Conservation (phyloP, 2,888 invertebrate genomes). For the Lutraria lutraria region DNA sequence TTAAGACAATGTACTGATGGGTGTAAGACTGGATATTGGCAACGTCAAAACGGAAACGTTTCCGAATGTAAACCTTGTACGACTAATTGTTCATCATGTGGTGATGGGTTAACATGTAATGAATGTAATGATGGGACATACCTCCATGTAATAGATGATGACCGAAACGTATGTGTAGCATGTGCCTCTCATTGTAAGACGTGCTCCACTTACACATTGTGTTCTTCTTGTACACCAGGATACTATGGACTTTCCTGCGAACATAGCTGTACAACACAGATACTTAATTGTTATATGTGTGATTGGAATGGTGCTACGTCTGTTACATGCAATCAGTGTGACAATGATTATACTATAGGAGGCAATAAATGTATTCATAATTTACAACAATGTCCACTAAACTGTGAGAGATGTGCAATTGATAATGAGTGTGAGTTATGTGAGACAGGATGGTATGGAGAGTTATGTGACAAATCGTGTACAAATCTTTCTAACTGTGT, state of each 20-base stretch:
- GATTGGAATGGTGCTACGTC: neutral
- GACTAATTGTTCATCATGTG: neutral
- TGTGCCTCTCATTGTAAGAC: neutral
- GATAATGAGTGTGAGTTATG: neutral
- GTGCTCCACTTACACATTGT: neutral
- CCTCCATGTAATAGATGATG: neutral
- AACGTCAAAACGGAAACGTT: neutral
- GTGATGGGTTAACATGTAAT: neutral
- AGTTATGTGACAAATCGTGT: neutral
- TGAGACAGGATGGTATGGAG: neutral
- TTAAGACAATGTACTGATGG: neutral
- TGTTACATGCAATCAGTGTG: neutral
- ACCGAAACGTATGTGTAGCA: neutral
- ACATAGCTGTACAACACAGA: neutral
- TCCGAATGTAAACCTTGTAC: neutral
- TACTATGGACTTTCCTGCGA: neutral
- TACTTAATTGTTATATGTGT: neutral
- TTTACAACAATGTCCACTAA: neutral
- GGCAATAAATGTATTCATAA: neutral
- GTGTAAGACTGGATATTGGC: slow-evolving; percentile 1
- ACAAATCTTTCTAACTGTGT: neutral
- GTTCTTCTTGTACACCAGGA: neutral
- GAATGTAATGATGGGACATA: neutral
- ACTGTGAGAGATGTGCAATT: neutral
- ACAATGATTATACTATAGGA: neutral